Conservation (phyloP, 2,113 vertebrate species). For the Planiliza haematocheilus region DNA sequence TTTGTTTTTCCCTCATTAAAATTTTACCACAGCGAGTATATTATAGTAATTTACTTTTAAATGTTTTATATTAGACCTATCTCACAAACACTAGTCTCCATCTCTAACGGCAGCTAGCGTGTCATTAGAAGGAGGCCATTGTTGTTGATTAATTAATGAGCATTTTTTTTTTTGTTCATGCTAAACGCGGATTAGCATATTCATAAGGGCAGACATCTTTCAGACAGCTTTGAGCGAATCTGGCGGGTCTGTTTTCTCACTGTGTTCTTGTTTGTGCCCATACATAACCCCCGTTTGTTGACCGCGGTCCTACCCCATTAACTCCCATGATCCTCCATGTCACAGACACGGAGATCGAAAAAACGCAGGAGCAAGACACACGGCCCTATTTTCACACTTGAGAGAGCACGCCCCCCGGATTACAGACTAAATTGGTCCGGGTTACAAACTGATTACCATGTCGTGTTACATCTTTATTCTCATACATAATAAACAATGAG, state of each 20-base stretch:
- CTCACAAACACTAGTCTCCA: slow-evolving; percentile 14
- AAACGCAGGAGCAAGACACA: slow-evolving; percentile 57
- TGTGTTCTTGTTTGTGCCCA: slow-evolving; percentile 77
- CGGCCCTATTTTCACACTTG: slow-evolving; percentile 79
- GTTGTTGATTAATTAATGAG: slow-evolving; percentile 85
- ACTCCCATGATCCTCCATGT: slow-evolving; percentile 75
- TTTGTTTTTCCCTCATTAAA: neutral
- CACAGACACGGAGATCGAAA: slow-evolving; percentile 53
- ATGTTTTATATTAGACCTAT: slow-evolving; percentile 26
- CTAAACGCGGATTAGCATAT: slow-evolving; percentile 86
- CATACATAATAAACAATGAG: slow-evolving; percentile 77
- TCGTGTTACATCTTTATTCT: slow-evolving; percentile 78
- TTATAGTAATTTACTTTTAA: slow-evolving; percentile 12
- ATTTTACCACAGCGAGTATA: no score
- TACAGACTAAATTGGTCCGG: slow-evolving; percentile 76
- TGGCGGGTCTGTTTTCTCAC: slow-evolving; percentile 78
- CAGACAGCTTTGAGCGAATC: slow-evolving; percentile 82
- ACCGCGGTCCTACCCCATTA: slow-evolving; percentile 76
- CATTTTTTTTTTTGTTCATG: slow-evolving; percentile 67
- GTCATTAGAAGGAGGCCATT: slow-evolving; percentile 81
- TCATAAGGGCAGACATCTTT: slow-evolving; percentile 85
- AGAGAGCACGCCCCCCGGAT: slow-evolving; percentile 76
- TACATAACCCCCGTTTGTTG: slow-evolving; percentile 82
- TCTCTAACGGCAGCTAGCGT: slow-evolving; percentile 60
- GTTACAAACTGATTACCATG: slow-evolving; percentile 83